phyloP scores from a whole-genome alignment of 1,140 invertebrate species.

The Capitella teleta region DNA sequence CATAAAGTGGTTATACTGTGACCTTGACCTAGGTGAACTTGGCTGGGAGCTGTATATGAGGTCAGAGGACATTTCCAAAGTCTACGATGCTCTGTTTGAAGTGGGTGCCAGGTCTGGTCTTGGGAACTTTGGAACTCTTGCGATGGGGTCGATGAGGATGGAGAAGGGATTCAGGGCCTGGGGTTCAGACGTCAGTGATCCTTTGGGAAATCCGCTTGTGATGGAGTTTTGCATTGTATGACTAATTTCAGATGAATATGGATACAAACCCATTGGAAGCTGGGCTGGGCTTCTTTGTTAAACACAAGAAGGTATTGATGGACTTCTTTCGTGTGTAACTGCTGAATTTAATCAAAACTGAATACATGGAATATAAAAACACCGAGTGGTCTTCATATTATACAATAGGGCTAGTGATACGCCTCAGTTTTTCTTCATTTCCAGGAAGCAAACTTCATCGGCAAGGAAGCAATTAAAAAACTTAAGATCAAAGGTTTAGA shows the following conservation, averaged over 20 bases:
- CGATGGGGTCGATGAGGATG: constrained; percentile 33
- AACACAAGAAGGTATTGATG: constrained; percentile 25
- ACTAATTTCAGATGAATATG: constrained; percentile 33
- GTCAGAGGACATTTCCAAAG: constrained; percentile 13
- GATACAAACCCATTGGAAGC: constrained; percentile 38
- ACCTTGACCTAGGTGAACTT: constrained; percentile 26
- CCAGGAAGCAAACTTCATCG: constrained; percentile 27
- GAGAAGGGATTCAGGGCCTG: constrained; percentile 42
- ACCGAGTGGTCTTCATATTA: not conserved
- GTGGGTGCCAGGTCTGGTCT: constrained; percentile 24
- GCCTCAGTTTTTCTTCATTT: not conserved
- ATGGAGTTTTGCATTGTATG: not conserved
- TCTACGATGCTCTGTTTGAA: constrained; percentile 28
- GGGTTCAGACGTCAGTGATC: constrained; percentile 27
- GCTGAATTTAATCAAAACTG: not conserved
- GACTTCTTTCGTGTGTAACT: not conserved
- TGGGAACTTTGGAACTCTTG: constrained; percentile 36
- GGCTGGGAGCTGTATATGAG: constrained; percentile 40
- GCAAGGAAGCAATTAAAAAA: constrained; percentile 23
- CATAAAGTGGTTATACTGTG: not conserved
- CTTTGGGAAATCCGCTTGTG: not conserved
- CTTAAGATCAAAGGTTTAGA: constrained; percentile 19
- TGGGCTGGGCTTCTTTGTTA: constrained; percentile 30
- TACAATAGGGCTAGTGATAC: not conserved
- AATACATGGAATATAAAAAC: not conserved